Percentiles rank a stretch among this genome's conserved stretches.
Conservation (phyloP, 2,888 invertebrate species). For the Euzetes globulus region DNA sequence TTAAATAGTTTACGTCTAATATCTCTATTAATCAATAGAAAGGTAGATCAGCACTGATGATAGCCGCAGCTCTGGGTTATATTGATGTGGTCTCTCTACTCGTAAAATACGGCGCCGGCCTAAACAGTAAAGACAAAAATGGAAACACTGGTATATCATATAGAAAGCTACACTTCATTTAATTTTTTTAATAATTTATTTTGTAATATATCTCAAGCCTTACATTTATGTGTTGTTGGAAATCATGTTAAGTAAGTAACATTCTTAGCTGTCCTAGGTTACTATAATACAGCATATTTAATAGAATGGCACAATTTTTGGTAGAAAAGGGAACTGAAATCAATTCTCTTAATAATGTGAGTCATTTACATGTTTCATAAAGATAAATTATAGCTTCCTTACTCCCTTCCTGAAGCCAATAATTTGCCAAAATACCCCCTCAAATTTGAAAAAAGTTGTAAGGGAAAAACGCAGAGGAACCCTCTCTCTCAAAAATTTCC, state of each 20-base stretch:
- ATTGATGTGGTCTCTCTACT: constrained; percentile 44
- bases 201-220: constrained; percentile 50
- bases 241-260: constrained; percentile 60
- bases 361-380: constrained; percentile 41
- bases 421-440: too few species aligned
- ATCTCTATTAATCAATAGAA: too few species aligned
- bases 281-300: too few species aligned
- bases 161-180: not conserved
- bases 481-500: too few species aligned
- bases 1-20: too few species aligned
- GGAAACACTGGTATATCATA: constrained; percentile 39
- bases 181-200: not conserved
- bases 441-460: too few species aligned
- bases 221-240: constrained; percentile 73
- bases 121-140: constrained; percentile 42
- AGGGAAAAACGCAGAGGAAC: too few species aligned
- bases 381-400: too few species aligned
- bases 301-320: constrained; percentile 56
- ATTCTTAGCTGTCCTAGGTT: too few species aligned
- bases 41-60: constrained; percentile 47
- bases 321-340: constrained; percentile 63
- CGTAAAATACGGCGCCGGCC: constrained; percentile 44
- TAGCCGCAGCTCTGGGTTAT: constrained; percentile 46
- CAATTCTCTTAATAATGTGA: constrained; percentile 64
- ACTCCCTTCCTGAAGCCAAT: too few species aligned